Percentiles rank a stretch among this genome's conserved stretches.
These are phyloP conservation scores for Alligator sinensis DNA, from an alignment of 2,113 vertebrate genomes.

Conservation along the genomic window DNA sequence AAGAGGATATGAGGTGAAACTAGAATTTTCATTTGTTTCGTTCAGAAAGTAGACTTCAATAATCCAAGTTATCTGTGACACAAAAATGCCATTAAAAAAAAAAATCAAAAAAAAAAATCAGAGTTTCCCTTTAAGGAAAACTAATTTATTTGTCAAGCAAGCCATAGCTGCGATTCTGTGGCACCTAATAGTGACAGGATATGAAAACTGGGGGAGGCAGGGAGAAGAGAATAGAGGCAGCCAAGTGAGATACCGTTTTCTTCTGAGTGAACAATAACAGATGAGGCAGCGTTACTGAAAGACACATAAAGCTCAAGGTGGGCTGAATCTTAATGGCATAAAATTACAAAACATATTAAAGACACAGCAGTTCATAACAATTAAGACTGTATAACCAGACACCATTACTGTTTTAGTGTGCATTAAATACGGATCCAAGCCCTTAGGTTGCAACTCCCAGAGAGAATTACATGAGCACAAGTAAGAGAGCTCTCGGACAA, in stretches of 20 bases:
- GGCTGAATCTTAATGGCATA: slow-evolving; percentile 6
- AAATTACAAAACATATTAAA: neutral
- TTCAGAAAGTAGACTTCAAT: neutral
- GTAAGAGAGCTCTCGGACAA: slow-evolving; percentile 14
- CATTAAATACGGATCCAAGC: neutral
- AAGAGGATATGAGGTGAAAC: neutral
- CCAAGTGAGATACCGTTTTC: accelerated
- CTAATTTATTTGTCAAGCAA: slow-evolving; percentile 8
- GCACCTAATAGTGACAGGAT: accelerated
- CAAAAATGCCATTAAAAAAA: neutral
- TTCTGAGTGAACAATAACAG: neutral
- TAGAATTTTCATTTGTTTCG: neutral
- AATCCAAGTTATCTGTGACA: neutral
- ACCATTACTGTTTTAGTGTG: neutral
- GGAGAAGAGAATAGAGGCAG: neutral
- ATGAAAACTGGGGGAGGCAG: neutral
- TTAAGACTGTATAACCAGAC: neutral
- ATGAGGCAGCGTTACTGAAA: neutral
- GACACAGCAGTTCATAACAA: neutral
- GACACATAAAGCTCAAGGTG: slow-evolving; percentile 23
- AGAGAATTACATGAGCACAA: neutral
- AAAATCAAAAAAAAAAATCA: neutral
- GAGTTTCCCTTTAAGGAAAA: neutral
- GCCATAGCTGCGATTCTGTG: neutral
- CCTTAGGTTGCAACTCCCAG: neutral